Evolutionary conservation across 2,797 vertebrate species (phyloP).

Genomic region (Hafferia zeledoni): DNA sequence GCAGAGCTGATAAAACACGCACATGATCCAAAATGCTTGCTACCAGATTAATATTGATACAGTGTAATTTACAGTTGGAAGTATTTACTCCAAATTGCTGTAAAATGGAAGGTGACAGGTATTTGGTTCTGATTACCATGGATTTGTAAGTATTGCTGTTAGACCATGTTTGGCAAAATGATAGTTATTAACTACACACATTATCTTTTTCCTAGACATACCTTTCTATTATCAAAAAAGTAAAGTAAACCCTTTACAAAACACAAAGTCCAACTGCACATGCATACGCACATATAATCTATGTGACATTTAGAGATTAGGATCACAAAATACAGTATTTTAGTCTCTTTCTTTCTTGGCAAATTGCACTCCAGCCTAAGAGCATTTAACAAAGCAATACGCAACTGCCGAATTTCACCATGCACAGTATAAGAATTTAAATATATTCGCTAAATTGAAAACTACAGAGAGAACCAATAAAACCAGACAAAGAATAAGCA

Average conservation of each 20-base stretch:
- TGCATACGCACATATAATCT: neutral
- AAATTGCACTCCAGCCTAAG: constrained; percentile 3
- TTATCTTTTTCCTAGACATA: constrained; percentile 49
- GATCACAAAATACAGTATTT: constrained; percentile 43
- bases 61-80: constrained; percentile 54
- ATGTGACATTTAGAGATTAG: constrained; percentile 20
- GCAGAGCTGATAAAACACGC: constrained; percentile 62
- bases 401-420: neutral
- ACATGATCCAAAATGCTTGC: constrained; percentile 35
- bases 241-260: constrained; percentile 63
- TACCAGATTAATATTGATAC: constrained; percentile 70
- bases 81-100: constrained; percentile 62
- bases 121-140: constrained; percentile 67
- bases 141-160: constrained; percentile 53
- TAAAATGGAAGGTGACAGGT: constrained; percentile 68
- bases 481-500: constrained; percentile 11
- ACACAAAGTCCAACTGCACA: neutral
- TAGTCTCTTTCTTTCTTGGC: neutral
- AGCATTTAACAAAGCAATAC: constrained; percentile 34
- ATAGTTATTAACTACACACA: constrained; percentile 56
- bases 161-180: constrained; percentile 33
- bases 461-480: neutral
- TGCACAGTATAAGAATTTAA: neutral
- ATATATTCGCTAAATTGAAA: neutral
- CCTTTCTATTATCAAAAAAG: constrained; percentile 56